Conservation (phyloP, 2,113 vertebrate species). For the Ictalurus furcatus region DNA sequence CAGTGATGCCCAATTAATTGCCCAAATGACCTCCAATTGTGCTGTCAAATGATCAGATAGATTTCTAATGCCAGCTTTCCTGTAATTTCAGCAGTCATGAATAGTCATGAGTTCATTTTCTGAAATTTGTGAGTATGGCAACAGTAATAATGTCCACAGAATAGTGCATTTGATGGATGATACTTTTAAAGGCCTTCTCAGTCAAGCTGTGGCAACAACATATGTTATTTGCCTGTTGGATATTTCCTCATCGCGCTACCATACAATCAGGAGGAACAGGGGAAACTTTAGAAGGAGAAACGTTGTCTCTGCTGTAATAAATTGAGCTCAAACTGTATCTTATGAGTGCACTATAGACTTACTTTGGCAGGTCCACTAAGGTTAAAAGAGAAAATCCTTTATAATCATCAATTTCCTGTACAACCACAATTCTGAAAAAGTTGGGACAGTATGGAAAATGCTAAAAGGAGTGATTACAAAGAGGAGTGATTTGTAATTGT, state of each 20-base stretch:
- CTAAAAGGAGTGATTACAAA: too few relatives aligned
- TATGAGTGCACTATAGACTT: neutral
- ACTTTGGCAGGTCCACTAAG: neutral
- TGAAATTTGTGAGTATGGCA: neutral
- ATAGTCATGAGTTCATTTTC: neutral
- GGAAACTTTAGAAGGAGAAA: neutral
- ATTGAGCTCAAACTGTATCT: neutral
- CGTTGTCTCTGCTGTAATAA: neutral
- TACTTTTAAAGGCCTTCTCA: neutral
- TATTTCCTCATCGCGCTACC: neutral
- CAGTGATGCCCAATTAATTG: neutral
- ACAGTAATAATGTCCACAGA: neutral
- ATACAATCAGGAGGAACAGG: neutral
- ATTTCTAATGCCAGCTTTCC: neutral
- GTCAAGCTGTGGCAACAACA: neutral
- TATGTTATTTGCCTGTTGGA: neutral
- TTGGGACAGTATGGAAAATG: too few relatives aligned
- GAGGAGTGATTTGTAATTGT: too few relatives aligned
- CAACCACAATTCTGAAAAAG: too few relatives aligned
- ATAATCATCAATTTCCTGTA: neutral
- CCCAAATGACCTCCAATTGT: neutral
- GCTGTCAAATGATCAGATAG: neutral
- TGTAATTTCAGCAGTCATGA: neutral
- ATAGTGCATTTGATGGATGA: neutral
- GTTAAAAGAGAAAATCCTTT: neutral